phyloP scores from a whole-genome alignment of 2,888 invertebrate genomes.

The Eilema caniola region DNA sequence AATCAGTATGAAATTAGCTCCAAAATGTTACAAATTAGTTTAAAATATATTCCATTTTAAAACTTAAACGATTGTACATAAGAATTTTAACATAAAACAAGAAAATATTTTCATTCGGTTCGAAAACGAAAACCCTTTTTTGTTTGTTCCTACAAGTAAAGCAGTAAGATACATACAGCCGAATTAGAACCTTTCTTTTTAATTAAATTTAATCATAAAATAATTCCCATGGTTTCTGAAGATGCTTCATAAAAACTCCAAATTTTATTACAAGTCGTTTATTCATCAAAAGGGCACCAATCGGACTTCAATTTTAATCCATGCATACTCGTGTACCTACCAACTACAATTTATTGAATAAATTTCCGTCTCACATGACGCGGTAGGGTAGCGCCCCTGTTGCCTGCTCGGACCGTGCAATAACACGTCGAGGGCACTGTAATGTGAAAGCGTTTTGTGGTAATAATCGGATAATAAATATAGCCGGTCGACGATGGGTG shows the following conservation, averaged over 20 bases:
- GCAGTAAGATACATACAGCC: neutral
- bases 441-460: constrained; percentile 64
- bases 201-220: no score
- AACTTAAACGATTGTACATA: no score
- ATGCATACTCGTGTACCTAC: constrained; percentile 35
- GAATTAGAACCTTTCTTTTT: no score
- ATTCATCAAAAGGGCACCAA: constrained; percentile 5
- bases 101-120: no score
- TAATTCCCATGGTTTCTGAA: neutral
- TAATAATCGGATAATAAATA: constrained; percentile 74
- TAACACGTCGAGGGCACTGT: constrained; percentile 60
- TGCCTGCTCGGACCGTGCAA: constrained; percentile 43
- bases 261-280: constrained; percentile 7
- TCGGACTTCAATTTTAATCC: constrained; percentile 30
- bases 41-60: no score
- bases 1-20: no score
- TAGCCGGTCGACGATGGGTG: constrained; percentile 48
- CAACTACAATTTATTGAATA: constrained; percentile 54
- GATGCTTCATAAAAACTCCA: neutral
- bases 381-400: constrained; percentile 50
- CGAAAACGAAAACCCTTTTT: no score
- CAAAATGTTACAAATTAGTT: no score
- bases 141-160: no score
- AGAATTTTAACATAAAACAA: no score
- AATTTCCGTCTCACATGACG: constrained; percentile 48